phyloP scores from a whole-genome alignment of 2,797 vertebrate species.

The Enteromius viviparus region DNA sequence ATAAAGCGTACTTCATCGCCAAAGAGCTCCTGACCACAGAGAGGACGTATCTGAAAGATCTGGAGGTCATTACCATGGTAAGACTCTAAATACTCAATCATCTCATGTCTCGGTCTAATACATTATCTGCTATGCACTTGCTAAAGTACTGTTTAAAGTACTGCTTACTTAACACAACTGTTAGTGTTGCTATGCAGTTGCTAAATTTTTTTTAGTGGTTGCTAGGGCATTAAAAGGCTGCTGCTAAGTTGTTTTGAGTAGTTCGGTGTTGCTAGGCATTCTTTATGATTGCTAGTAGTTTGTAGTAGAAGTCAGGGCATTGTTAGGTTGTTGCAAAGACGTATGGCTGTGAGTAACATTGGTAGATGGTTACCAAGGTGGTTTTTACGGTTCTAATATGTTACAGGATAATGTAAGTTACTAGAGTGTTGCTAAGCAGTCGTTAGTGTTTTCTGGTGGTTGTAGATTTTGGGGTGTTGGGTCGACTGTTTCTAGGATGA shows the following conservation, averaged over 20 bases:
- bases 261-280: neutral
- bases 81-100: conserved; percentile 45
- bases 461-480: neutral
- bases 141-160: neutral
- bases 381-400: neutral
- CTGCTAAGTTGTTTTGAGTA: neutral
- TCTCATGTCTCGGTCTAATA: neutral
- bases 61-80: conserved; percentile 95
- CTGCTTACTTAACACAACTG: too few relatives aligned
- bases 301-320: neutral
- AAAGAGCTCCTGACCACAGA: conserved; percentile 96
- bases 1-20: conserved; percentile 98
- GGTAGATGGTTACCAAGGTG: neutral
- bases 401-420: neutral
- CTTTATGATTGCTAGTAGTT: neutral
- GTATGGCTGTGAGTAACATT: neutral
- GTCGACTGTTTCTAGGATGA: neutral
- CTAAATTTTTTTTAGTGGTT: neutral
- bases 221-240: neutral
- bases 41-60: conserved; percentile 95
- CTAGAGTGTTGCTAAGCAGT: neutral
- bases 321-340: neutral
- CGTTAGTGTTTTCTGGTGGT: neutral
- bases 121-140: neutral
- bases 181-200: neutral